phyloP scores from a whole-genome alignment of 2,113 vertebrate species.

The Greenwoodochromis staneri region DNA sequence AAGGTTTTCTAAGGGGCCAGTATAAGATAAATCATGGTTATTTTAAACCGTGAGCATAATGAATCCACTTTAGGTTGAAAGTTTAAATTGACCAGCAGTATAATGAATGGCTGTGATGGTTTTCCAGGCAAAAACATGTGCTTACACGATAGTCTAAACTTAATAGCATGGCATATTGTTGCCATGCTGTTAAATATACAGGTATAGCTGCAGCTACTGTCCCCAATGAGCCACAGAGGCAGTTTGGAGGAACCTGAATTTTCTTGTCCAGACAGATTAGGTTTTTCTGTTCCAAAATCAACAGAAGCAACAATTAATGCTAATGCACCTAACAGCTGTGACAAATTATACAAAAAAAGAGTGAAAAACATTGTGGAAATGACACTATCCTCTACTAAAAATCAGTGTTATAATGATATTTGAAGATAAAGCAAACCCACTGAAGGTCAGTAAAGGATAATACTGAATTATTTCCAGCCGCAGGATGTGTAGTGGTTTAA shows the following conservation, averaged over 20 bases:
- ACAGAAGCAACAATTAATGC: not conserved
- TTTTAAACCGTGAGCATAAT: not conserved
- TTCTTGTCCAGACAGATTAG: not conserved
- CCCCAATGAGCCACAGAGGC: not conserved
- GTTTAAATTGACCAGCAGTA: not conserved
- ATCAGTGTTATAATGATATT: not conserved
- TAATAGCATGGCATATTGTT: not conserved
- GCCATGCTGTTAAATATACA: not conserved
- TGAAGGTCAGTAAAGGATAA: not conserved
- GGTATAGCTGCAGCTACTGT: not conserved
- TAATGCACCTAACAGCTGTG: not conserved
- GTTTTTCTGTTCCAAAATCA: not conserved
- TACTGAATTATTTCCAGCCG: not conserved
- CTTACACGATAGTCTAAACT: not conserved
- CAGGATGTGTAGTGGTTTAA: not conserved
- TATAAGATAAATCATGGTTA: not conserved
- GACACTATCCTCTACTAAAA: not conserved
- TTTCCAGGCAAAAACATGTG: not conserved
- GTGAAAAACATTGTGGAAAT: not conserved
- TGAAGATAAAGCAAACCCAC: not conserved
- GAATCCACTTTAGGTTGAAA: not conserved
- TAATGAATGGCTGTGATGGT: not conserved
- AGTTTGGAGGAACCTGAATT: not conserved
- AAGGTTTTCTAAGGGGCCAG: not conserved
- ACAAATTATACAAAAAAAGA: not conserved